A percentile compares a stretch with the other conserved stretches of the same genome.
These are phyloP conservation scores for Petaurus breviceps DNA, from an alignment of 2,113 vertebrate genomes.

Conservation along the genomic window DNA sequence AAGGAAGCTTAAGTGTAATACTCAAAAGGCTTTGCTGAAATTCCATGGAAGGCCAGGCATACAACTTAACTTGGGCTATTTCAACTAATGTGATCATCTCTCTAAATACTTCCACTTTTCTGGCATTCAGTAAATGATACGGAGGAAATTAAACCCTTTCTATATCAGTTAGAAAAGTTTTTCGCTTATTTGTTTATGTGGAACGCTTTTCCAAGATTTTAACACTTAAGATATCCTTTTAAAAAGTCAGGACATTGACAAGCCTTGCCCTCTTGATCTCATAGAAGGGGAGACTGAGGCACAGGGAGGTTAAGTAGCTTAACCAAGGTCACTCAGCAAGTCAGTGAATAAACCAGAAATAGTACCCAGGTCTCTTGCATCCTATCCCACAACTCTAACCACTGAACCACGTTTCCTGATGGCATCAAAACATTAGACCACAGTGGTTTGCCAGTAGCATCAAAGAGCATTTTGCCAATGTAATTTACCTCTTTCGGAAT, in stretches of 20 bases:
- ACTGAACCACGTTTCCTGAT: conserved; percentile 71
- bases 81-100: neutral
- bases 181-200: conserved; percentile 13
- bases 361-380: conserved; percentile 68
- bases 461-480: conserved; percentile 71
- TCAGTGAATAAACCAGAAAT: conserved; percentile 71
- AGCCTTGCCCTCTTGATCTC: neutral
- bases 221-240: conserved; percentile 35
- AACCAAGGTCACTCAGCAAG: conserved; percentile 75
- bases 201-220: conserved; percentile 31
- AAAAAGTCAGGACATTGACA: conserved; percentile 16
- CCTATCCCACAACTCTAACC: conserved; percentile 69
- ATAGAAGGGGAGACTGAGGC: conserved; percentile 58
- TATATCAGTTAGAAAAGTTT: conserved; percentile 30
- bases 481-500: conserved; percentile 79
- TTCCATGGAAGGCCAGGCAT: neutral
- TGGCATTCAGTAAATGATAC: conserved; percentile 2
- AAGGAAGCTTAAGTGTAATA: neutral
- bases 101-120: neutral
- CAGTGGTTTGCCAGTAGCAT: conserved; percentile 74
- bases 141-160: conserved; percentile 41
- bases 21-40: neutral
- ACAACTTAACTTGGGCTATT: neutral
- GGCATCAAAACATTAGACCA: conserved; percentile 62
- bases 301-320: conserved; percentile 65